Percentiles rank a stretch among this genome's conserved stretches.
Evolutionary conservation across 2,113 vertebrate genomes (phyloP).

Genomic region (Plecotus auritus): DNA sequence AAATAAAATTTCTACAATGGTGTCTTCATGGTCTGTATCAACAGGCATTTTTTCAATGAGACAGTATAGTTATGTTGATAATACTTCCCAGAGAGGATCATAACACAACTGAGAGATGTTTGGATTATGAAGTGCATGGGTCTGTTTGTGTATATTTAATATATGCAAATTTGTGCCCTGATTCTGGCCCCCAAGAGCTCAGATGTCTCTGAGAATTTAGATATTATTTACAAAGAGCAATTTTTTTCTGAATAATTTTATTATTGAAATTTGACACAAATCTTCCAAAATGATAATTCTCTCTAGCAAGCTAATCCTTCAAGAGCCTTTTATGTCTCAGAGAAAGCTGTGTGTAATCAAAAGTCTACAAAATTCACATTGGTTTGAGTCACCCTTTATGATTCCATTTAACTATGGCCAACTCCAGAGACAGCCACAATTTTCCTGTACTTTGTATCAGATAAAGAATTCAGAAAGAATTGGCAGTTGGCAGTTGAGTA

Average conservation of each 20-base stretch:
- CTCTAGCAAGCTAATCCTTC: constrained; percentile 74
- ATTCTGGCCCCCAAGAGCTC: constrained; percentile 36
- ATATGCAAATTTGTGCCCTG: constrained; percentile 16
- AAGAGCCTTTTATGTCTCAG: constrained; percentile 63
- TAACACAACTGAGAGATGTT: background rate
- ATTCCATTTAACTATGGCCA: constrained; percentile 77
- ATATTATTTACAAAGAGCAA: constrained; percentile 45
- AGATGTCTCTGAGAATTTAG: constrained; percentile 13
- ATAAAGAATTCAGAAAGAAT: constrained; percentile 64
- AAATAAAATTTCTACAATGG: background rate
- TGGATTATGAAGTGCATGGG: background rate
- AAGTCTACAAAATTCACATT: constrained; percentile 58
- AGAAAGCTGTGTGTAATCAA: constrained; percentile 73
- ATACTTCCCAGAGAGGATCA: background rate
- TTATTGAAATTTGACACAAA: constrained; percentile 72
- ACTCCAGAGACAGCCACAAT: constrained; percentile 58
- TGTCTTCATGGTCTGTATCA: background rate
- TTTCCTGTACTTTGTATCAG: constrained; percentile 58
- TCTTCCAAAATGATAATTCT: constrained; percentile 74
- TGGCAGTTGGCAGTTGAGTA: constrained; percentile 61
- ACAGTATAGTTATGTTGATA: background rate
- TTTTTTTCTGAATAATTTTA: constrained; percentile 58
- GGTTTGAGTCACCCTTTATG: constrained; percentile 27
- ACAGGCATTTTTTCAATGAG: background rate
- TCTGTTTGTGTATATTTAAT: constrained; percentile 7